Conservation (phyloP, 2,888 invertebrate species). For the Liposcelis brunnea region DNA sequence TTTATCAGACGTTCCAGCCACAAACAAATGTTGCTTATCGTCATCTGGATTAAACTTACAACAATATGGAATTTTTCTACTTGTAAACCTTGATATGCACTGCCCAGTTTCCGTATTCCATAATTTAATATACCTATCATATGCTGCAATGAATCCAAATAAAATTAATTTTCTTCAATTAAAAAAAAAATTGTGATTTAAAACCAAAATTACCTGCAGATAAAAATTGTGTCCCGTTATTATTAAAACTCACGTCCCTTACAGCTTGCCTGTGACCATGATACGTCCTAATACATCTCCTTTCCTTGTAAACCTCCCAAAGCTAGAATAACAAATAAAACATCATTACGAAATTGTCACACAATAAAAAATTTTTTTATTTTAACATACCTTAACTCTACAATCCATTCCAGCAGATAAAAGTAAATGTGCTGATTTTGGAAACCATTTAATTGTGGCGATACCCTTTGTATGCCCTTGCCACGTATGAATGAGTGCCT, state of each 20-base stretch:
- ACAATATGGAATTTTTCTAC: slow-evolving; percentile 94
- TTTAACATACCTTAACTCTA: slow-evolving; percentile 63
- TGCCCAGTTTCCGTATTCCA: slow-evolving; percentile 98
- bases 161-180: slow-evolving; percentile 2
- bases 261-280: slow-evolving; percentile 95
- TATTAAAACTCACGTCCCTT: slow-evolving; percentile 89
- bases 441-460: slow-evolving; percentile 88
- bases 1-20: slow-evolving; percentile 96
- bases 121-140: slow-evolving; percentile 92
- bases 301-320: slow-evolving; percentile 95
- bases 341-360: background rate
- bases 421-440: slow-evolving; percentile 81
- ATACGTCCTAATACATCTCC: slow-evolving; percentile 85
- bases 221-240: slow-evolving; percentile 78
- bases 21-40: slow-evolving; percentile 93
- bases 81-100: slow-evolving; percentile 74
- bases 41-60: slow-evolving; percentile 95
- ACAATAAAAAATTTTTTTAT: too few species aligned
- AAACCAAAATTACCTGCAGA: slow-evolving; percentile 56
- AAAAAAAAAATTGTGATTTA: slow-evolving; percentile 12
- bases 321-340: slow-evolving; percentile 35
- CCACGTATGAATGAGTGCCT: slow-evolving; percentile 92
- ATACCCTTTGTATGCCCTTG: slow-evolving; percentile 94
- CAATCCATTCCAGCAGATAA: slow-evolving; percentile 95
- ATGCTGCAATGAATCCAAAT: too few species aligned